Conservation (phyloP, 2,797 vertebrate species). For the Mus minutoides region DNA sequence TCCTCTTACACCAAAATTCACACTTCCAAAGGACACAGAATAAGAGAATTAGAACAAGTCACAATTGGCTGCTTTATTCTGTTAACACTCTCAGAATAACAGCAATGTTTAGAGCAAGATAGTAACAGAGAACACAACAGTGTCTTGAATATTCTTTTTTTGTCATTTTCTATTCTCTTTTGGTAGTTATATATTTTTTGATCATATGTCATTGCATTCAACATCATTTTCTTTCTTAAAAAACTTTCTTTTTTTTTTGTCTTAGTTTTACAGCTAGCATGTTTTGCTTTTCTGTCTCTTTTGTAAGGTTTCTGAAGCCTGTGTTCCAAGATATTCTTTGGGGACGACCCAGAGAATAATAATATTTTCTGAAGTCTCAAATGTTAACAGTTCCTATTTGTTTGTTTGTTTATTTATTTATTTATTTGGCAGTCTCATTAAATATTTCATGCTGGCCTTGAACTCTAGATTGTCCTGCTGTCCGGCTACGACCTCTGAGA, state of each 20-base stretch:
- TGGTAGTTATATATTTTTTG: neutral
- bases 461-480: neutral
- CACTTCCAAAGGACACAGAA: neutral
- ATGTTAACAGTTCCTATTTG: neutral
- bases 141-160: neutral
- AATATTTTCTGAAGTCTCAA: neutral
- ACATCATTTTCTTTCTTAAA: neutral
- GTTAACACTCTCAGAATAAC: neutral
- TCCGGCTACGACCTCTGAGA: accelerated
- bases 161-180: neutral
- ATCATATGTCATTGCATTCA: neutral
- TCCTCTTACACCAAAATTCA: neutral
- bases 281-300: conserved; percentile 5
- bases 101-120: neutral
- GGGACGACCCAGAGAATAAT: no score
- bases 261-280: neutral
- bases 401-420: neutral
- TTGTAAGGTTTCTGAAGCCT: neutral
- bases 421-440: neutral
- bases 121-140: neutral
- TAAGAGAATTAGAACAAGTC: neutral
- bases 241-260: neutral
- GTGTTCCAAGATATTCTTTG: neutral
- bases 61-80: neutral
- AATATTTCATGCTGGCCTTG: neutral